Conservation (phyloP, 2,113 vertebrate genomes). For the Scolopax mira region DNA sequence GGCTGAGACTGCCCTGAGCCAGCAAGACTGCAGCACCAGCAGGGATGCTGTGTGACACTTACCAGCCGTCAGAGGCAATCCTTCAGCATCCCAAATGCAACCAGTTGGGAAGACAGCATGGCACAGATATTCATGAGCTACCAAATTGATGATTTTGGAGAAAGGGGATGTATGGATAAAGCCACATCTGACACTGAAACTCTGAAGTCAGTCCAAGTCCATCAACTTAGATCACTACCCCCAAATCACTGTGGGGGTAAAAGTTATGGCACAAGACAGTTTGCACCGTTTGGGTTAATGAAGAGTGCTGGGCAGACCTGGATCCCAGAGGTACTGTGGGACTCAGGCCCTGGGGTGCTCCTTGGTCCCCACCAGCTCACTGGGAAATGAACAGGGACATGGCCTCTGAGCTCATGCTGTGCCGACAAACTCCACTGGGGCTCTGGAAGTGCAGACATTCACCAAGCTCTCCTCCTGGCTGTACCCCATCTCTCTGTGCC, state of each 20-base stretch:
- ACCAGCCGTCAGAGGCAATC: neutral
- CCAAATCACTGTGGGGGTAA: accelerated
- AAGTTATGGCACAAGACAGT: neutral
- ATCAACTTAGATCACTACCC: neutral
- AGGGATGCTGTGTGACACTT: neutral
- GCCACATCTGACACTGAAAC: neutral
- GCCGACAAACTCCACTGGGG: neutral
- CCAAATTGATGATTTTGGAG: neutral
- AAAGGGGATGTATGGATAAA: neutral
- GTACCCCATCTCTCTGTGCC: accelerated
- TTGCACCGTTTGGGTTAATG: neutral
- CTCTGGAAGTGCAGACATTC: neutral
- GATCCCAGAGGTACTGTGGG: accelerated
- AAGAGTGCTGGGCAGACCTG: neutral
- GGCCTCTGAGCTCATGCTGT: neutral
- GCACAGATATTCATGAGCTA: neutral
- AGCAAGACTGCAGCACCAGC: neutral
- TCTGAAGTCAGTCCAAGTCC: neutral
- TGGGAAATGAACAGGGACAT: neutral
- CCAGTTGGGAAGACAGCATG: neutral
- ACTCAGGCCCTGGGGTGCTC: neutral
- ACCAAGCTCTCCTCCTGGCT: neutral
- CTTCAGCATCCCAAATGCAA: neutral
- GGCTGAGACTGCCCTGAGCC: neutral
- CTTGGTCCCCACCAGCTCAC: neutral